Evolutionary conservation across 2,113 vertebrate genomes (phyloP).

Genomic region (Nestor notabilis): DNA sequence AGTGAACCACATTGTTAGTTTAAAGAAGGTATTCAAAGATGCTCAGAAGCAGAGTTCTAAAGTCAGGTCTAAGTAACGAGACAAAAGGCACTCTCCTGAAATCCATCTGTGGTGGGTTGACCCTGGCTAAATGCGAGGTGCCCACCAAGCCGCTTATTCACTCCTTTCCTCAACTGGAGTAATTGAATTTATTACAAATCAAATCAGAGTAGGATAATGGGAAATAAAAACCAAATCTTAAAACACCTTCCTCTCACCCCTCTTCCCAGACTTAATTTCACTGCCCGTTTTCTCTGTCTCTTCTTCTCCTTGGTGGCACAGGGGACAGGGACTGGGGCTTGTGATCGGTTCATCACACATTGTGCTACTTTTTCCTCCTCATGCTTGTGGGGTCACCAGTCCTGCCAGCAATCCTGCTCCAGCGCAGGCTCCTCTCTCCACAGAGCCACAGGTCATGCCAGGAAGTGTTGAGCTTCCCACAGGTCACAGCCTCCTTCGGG

Average conservation of each 20-base stretch:
- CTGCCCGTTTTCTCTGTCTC: not conserved
- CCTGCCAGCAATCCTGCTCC: not conserved
- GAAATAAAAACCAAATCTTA: not conserved
- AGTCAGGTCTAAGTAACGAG: not conserved
- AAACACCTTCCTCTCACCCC: not conserved
- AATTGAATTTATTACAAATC: not conserved
- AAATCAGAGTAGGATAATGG: not conserved
- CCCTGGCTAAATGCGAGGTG: not conserved
- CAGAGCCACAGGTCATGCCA: not conserved
- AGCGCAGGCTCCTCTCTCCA: not conserved
- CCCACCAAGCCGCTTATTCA: not conserved
- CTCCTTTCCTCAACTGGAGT: not conserved
- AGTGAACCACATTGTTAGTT: not conserved
- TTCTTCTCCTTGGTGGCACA: rapidly evolving
- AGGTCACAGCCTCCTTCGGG: not conserved
- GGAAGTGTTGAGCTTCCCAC: not conserved
- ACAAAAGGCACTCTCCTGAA: not conserved
- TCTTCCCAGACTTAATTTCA: not conserved
- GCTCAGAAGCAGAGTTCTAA: not conserved
- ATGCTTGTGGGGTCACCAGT: not conserved
- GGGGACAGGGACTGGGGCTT: not conserved
- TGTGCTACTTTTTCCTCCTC: not conserved
- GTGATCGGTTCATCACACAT: not conserved
- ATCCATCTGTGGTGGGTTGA: not conserved
- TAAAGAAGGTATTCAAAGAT: not conserved